Evolutionary conservation across 2,113 vertebrate species (phyloP).

Genomic region (Macheiramphus alcinus): DNA sequence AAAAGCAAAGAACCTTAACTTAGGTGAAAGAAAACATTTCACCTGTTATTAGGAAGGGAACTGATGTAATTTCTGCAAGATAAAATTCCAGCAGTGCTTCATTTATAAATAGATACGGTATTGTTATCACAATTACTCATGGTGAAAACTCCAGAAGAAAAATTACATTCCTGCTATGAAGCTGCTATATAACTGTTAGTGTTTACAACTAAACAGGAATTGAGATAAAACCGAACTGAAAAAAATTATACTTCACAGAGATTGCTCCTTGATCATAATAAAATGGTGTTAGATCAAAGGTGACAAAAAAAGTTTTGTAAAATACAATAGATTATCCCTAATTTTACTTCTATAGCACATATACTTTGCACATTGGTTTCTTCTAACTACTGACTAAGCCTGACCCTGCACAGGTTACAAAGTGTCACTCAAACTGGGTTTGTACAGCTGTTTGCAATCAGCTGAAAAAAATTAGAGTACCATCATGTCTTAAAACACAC

Average conservation of each 20-base stretch:
- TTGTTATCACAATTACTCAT: neutral
- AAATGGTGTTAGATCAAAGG: neutral
- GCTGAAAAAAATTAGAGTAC: neutral
- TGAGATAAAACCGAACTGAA: neutral
- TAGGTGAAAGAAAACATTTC: neutral
- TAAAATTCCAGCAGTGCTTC: neutral
- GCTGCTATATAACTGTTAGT: neutral
- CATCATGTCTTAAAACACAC: neutral
- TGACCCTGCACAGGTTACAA: neutral
- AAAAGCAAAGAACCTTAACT: neutral
- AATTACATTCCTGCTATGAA: neutral
- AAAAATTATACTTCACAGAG: neutral
- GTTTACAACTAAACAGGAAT: neutral
- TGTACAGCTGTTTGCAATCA: neutral
- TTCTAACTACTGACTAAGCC: neutral
- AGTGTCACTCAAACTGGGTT: neutral
- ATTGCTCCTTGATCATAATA: neutral
- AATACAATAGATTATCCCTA: neutral
- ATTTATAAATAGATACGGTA: neutral
- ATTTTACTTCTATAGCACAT: neutral
- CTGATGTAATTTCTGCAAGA: neutral
- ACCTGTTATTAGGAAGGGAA: neutral
- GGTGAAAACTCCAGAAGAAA: neutral
- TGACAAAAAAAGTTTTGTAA: neutral
- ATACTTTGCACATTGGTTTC: neutral